These are phyloP conservation scores for Dolichotis patagonum DNA, from an alignment of 2,113 vertebrate genomes.

Conservation along the genomic window DNA sequence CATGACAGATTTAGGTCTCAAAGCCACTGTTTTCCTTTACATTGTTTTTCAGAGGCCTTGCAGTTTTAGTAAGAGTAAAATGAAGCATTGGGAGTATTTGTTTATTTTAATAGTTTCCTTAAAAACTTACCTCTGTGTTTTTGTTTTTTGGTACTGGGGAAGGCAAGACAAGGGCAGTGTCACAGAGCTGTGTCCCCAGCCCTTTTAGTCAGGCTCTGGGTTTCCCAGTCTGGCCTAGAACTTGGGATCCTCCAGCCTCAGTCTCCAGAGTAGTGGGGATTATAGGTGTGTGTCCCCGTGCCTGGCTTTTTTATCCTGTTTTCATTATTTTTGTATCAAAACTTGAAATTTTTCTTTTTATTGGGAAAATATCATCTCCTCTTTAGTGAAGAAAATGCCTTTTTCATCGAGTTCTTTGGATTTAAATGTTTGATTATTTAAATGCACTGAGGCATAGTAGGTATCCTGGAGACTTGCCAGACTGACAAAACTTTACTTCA, in stretches of 20 bases:
- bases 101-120: slow-evolving; percentile 38
- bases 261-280: background rate
- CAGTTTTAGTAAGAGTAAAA: slow-evolving; percentile 1
- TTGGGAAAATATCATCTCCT: slow-evolving; percentile 35
- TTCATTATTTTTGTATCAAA: slow-evolving; percentile 62
- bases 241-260: background rate
- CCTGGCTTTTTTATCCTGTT: slow-evolving; percentile 37
- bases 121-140: slow-evolving; percentile 9
- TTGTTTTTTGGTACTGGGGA: background rate
- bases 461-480: background rate
- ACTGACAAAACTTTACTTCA: background rate
- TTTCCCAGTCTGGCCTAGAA: background rate
- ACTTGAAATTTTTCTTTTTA: slow-evolving; percentile 54
- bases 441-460: background rate
- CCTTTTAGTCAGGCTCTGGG: background rate
- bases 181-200: background rate
- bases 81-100: slow-evolving; percentile 53
- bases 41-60: slow-evolving; percentile 49
- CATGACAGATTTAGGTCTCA: slow-evolving; percentile 19
- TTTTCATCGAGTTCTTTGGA: slow-evolving; percentile 18
- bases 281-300: background rate
- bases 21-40: slow-evolving; percentile 41
- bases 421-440: background rate
- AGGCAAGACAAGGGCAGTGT: background rate
- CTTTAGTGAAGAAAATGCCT: slow-evolving; percentile 36